Percentiles rank a stretch among this genome's conserved stretches.
These are phyloP conservation scores for Neodiprion pinetum DNA, from an alignment of 1,140 invertebrate species.

Conservation along the genomic window DNA sequence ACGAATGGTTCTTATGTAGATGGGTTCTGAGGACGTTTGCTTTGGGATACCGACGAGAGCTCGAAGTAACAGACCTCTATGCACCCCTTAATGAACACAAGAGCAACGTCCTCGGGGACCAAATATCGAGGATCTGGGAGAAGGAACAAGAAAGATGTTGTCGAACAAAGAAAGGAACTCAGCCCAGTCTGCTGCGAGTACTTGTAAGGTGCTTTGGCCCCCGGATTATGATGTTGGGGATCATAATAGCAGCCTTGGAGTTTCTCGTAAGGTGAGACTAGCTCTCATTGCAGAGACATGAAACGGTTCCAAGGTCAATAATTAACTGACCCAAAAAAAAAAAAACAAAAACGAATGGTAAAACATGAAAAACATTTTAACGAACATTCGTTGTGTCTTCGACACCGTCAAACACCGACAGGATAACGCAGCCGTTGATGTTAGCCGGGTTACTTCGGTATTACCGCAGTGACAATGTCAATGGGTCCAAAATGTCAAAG, in stretches of 20 bases:
- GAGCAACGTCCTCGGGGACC: constrained; percentile 64
- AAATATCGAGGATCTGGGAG: constrained; percentile 65
- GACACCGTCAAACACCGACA: constrained; percentile 52
- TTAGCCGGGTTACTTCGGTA: constrained; percentile 75
- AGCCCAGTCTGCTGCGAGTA: constrained; percentile 58
- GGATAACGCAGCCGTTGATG: constrained; percentile 76
- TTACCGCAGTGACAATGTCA: constrained; percentile 62
- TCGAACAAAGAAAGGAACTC: constrained; percentile 27
- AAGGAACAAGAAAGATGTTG: constrained; percentile 44
- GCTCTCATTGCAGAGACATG: constrained; percentile 31
- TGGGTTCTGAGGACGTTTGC: constrained; percentile 66
- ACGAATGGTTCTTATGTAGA: constrained; percentile 49
- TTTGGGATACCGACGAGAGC: constrained; percentile 65
- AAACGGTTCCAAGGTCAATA: background rate
- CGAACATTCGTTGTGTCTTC: constrained; percentile 47
- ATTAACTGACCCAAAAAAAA: background rate
- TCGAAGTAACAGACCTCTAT: constrained; percentile 69
- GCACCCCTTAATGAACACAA: constrained; percentile 67
- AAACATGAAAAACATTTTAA: constrained; percentile 29
- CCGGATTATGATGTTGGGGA: constrained; percentile 57
- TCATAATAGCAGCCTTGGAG: constrained; percentile 62
- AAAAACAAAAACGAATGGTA: background rate
- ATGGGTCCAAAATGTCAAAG: constrained; percentile 56
- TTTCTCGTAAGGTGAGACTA: constrained; percentile 59
- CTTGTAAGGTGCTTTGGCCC: constrained; percentile 58